Evolutionary conservation across 2,888 invertebrate genomes (phyloP).

Genomic region (Dryobota labecula): DNA sequence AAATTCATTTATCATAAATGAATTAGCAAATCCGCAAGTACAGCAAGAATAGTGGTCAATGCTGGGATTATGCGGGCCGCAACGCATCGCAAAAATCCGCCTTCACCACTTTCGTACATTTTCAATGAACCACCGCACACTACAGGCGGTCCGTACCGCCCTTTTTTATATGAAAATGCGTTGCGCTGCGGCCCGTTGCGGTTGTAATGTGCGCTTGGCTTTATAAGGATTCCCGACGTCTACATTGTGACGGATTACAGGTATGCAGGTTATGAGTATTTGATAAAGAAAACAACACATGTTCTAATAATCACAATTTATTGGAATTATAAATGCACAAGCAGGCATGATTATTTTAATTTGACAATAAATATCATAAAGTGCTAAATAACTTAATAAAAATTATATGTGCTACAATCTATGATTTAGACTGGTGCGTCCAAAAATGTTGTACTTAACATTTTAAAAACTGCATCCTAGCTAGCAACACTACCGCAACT

Average conservation of each 20-base stretch:
- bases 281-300: conserved; percentile 67
- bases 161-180: background rate
- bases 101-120: background rate
- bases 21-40: background rate
- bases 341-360: conserved; percentile 85
- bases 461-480: conserved; percentile 72
- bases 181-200: background rate
- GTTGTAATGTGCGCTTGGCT: background rate
- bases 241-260: background rate
- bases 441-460: conserved; percentile 76
- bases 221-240: background rate
- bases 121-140: background rate
- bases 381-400: conserved; percentile 87
- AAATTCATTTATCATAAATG: background rate
- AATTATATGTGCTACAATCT: conserved; percentile 82
- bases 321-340: conserved; percentile 89
- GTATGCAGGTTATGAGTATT: conserved; percentile 11
- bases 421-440: conserved; percentile 87
- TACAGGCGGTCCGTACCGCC: background rate
- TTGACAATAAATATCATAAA: conserved; percentile 86
- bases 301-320: conserved; percentile 89
- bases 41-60: background rate
- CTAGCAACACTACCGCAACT: conserved; percentile 69
- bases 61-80: background rate
- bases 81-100: too few relatives aligned